These are phyloP conservation scores for Pyrrhia umbra DNA, from an alignment of 2,888 invertebrate species.

Conservation along the genomic window DNA sequence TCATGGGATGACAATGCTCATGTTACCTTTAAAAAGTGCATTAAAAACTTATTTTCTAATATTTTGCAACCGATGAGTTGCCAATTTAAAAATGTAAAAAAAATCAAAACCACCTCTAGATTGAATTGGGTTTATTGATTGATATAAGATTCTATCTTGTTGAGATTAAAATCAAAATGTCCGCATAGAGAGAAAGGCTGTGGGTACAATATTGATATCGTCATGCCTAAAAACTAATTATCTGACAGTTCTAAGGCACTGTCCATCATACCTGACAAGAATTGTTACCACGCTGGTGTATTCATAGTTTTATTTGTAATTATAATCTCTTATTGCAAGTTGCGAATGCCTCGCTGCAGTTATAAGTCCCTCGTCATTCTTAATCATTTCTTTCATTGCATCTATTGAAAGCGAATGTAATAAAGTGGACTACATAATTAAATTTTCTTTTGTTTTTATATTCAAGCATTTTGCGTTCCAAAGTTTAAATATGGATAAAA, in stretches of 20 bases:
- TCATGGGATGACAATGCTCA: too few relatives aligned
- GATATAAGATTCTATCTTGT: slow-evolving; percentile 4
- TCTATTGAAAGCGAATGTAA: neutral
- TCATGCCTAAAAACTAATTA: slow-evolving; percentile 35
- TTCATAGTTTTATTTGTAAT: slow-evolving; percentile 12
- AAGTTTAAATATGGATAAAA: too few relatives aligned
- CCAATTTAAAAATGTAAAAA: neutral
- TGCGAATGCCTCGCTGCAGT: neutral
- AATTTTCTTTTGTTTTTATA: neutral
- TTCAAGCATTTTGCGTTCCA: too few relatives aligned
- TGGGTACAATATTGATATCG: neutral
- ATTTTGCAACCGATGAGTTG: neutral
- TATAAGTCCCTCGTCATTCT: neutral
- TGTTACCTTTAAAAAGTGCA: too few relatives aligned
- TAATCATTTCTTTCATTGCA: neutral
- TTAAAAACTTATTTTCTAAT: too few relatives aligned
- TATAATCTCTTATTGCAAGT: neutral
- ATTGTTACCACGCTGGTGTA: neutral
- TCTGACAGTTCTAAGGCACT: slow-evolving; percentile 31
- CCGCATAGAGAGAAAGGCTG: slow-evolving; percentile 32
- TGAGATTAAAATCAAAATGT: slow-evolving; percentile 19
- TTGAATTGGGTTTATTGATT: neutral
- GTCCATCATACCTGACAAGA: slow-evolving; percentile 1
- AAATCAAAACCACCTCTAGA: neutral
- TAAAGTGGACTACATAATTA: neutral